Percentiles rank a stretch among this genome's conserved stretches.
phyloP scores from a whole-genome alignment of 2,888 invertebrate species.

The Orthosia gothica region DNA sequence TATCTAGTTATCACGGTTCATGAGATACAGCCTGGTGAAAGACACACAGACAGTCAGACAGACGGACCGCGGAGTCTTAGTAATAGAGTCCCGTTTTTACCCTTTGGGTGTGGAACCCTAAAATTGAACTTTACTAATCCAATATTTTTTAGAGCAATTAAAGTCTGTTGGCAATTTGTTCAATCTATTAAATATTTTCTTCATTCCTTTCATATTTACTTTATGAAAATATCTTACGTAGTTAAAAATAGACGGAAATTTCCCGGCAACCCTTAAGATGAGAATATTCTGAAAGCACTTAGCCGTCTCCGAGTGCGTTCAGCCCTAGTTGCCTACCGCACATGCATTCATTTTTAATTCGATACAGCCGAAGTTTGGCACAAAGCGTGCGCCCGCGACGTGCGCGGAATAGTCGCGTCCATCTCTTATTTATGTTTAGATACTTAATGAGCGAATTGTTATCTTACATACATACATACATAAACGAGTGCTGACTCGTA shows the following conservation, averaged over 20 bases:
- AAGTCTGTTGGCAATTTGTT: background rate
- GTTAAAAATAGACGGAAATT: too few relatives aligned
- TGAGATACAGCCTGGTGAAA: too few relatives aligned
- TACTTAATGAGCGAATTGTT: slow-evolving; percentile 34
- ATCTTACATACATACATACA: too few relatives aligned
- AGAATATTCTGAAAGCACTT: slow-evolving; percentile 21
- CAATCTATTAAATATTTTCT: background rate
- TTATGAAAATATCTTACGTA: background rate
- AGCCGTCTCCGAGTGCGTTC: slow-evolving; percentile 21
- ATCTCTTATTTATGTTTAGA: slow-evolving; percentile 69
- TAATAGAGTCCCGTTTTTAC: too few relatives aligned
- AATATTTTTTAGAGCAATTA: background rate
- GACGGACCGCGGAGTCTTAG: too few relatives aligned
- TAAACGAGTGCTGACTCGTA: too few relatives aligned
- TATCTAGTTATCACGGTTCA: too few relatives aligned
- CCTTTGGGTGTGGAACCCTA: too few relatives aligned
- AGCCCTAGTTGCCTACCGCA: slow-evolving; percentile 68
- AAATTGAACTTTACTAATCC: too few relatives aligned
- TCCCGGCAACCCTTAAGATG: background rate
- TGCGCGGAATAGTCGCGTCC: slow-evolving; percentile 72
- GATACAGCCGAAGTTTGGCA: slow-evolving; percentile 82
- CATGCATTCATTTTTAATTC: slow-evolving; percentile 84
- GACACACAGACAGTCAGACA: too few relatives aligned
- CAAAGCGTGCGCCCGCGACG: slow-evolving; percentile 80
- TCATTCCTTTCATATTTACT: background rate